Base-by-base conservation (phyloP, 2,888 invertebrate genomes). In the Linnaemya tessellans region DNA sequence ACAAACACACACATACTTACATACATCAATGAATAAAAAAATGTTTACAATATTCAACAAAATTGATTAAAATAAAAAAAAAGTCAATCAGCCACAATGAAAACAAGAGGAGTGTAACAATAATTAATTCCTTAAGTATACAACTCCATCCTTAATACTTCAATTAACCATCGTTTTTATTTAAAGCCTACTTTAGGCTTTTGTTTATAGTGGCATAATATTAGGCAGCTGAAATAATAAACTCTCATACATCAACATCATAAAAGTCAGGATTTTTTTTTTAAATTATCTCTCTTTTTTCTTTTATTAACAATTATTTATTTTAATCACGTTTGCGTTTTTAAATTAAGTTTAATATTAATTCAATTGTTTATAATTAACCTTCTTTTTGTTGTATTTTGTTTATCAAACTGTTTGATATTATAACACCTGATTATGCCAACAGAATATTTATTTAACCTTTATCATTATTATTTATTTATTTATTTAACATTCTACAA, bases 221-320 rank as follows among this genome's bases (percentile, higher is more conserved):
- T 67, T 30, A 60, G 54, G 38, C 67, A 18, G 20, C 15, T 20
- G 13, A 1, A 0, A 3, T 22, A 8, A 9, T 56, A 2, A 30
- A 25, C 41, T 20, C 25, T 41, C 20, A 41, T 56, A 35, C 35
- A 49, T 41, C 30, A 15, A 20, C 9, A 4, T 70, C 56, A 78
- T 68, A 60, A 38, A 38, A 35, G 1, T 68, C 58, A 68, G 78
- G 68, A 78, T 78, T 60, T 78, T 80, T 35, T 25, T 54, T 38
- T 68, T 67, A 62, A 30, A 30, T 30, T 30, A 5, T 30, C 30
- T 30, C 8, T 41, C 22, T n/a, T n/a, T 11, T 30, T 51, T 49
- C 0, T 51, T 51, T 41, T 8, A 38, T 11, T 67, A 9, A 18
- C n/a, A 25, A 67, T n/a, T 20, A 15, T 20, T 67, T 46, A 18